These are phyloP conservation scores for Bombylius major DNA, from an alignment of 2,888 invertebrate genomes.

Conservation along the genomic window DNA sequence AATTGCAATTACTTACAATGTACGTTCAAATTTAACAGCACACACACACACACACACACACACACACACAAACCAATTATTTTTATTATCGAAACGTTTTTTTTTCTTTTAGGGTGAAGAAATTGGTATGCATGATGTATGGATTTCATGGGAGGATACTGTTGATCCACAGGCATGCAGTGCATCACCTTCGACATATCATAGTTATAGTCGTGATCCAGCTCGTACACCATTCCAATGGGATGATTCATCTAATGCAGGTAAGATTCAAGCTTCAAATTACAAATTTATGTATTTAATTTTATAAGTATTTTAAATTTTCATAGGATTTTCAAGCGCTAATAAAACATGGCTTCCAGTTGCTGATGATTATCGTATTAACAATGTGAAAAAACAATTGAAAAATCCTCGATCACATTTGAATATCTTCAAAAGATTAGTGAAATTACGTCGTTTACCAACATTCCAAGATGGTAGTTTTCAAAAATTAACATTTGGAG, in stretches of 20 bases:
- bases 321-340: conserved; percentile 18
- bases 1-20: conserved; percentile 71
- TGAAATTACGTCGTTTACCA: conserved; percentile 35
- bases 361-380: conserved; percentile 14
- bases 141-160: conserved; percentile 45
- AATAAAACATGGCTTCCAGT: conserved; percentile 23
- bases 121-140: conserved; percentile 48
- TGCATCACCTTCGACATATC: conserved; percentile 41
- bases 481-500: conserved; percentile 22
- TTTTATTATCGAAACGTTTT: too few species aligned
- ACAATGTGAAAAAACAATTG: conserved; percentile 38
- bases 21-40: conserved; percentile 20
- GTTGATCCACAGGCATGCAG: conserved; percentile 46
- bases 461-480: conserved; percentile 26
- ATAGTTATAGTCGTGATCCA: conserved; percentile 38
- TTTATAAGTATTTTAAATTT: background rate
- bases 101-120: conserved; percentile 48
- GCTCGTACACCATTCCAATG: conserved; percentile 52
- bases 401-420: conserved; percentile 39
- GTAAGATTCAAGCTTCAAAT: conserved; percentile 16
- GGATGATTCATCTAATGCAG: conserved; percentile 35
- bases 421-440: conserved; percentile 42
- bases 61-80: too few species aligned
- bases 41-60: too few species aligned
- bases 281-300: too few species aligned